Evolutionary conservation across 2,797 vertebrate genomes (phyloP).

Genomic region (Melanotaenia pygmaea): DNA sequence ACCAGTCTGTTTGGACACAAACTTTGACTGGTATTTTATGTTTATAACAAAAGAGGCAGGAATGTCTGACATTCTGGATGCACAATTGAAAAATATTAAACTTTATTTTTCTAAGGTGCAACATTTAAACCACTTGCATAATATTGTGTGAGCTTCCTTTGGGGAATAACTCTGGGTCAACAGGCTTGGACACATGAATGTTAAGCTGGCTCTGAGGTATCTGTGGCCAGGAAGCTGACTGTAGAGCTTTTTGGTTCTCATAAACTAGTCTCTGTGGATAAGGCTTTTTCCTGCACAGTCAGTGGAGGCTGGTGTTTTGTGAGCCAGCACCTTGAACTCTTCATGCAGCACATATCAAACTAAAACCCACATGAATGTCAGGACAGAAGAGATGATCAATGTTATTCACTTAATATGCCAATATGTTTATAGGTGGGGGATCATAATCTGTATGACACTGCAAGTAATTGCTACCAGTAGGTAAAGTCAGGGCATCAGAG

Average conservation of each 20-base stretch:
- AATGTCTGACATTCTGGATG: too few species aligned
- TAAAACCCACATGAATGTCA: neutral
- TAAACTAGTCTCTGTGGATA: neutral
- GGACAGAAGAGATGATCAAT: neutral
- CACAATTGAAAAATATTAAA: too few species aligned
- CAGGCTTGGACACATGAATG: neutral
- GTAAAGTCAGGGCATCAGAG: neutral
- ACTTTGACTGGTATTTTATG: too few species aligned
- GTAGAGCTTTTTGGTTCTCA: neutral
- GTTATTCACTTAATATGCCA: neutral
- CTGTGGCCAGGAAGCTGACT: neutral
- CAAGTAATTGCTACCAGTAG: neutral
- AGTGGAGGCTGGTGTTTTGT: neutral
- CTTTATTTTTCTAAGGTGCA: too few species aligned
- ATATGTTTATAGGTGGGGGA: neutral
- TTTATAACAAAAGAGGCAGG: too few species aligned
- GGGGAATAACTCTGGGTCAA: too few species aligned
- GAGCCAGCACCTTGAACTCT: neutral
- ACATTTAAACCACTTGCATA: too few species aligned
- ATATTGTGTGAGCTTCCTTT: too few species aligned
- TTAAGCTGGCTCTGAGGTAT: neutral
- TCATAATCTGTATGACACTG: conserved; percentile 1
- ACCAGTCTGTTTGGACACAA: too few species aligned
- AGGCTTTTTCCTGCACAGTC: too few species aligned
- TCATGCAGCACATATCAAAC: neutral